Conservation (phyloP, 2,797 vertebrate genomes). For the Brachyalestes nurse region DNA sequence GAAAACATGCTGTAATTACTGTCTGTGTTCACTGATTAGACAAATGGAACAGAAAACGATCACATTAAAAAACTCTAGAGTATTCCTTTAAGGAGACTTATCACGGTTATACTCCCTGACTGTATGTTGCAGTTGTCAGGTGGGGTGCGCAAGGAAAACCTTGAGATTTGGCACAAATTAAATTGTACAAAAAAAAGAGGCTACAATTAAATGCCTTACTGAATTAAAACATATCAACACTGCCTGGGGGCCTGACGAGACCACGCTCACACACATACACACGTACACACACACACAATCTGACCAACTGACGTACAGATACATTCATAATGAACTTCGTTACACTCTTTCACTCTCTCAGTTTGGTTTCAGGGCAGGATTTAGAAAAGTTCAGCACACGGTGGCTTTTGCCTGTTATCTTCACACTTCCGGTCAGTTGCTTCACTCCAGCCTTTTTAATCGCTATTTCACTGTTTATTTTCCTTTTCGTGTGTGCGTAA, state of each 20-base stretch:
- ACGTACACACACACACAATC: constrained; percentile 14
- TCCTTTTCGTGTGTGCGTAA: constrained; percentile 53
- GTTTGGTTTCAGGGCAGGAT: constrained; percentile 21
- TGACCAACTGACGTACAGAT: constrained; percentile 35
- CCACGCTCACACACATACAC: constrained; percentile 31
- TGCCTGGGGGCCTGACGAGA: constrained; percentile 29
- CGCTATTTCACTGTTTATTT: constrained; percentile 13
- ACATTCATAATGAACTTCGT: constrained; percentile 32
- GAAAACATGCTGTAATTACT: neutral
- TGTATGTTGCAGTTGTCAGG: neutral
- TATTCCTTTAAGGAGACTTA: neutral
- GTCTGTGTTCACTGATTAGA: neutral
- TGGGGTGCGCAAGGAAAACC: neutral
- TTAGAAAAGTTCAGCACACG: constrained; percentile 22
- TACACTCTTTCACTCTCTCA: neutral
- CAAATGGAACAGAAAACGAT: neutral
- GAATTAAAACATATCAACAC: constrained; percentile 8
- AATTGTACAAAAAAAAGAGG: neutral
- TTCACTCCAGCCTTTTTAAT: constrained; percentile 1
- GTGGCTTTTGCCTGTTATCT: constrained; percentile 18
- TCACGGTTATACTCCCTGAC: neutral
- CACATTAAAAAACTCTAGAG: neutral
- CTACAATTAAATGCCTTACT: constrained; percentile 18
- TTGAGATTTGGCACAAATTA: constrained; percentile 9
- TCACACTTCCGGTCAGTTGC: constrained; percentile 13